Evolutionary conservation across 2,113 vertebrate species (phyloP), one percentile per base, ranked within the genome.

Genomic region (Morone chrysops): DNA sequence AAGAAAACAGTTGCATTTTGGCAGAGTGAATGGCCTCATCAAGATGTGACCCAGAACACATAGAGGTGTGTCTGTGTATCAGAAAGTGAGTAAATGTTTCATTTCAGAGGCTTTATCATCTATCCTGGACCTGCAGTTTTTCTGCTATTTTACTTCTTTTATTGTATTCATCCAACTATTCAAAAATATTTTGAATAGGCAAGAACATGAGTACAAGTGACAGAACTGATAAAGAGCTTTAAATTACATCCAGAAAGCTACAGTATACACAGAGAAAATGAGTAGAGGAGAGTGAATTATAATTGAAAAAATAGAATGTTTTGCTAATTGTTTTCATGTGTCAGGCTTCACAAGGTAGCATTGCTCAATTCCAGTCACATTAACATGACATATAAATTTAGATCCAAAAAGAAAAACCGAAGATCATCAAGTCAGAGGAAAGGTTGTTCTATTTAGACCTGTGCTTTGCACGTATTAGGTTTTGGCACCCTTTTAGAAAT

Each of bases 21-120:
- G 78, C 77, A 78, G 77, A 90, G 87, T n/a, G 81, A 84, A 89
- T 53, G 73, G n/a, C 71, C 61, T 73, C 60, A 75, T 89, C 54
- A 77, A 74, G 60, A 86, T 75, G 78, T 63, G 71, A 51, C 77
- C 56, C 18, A 56, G 74, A 69, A 72, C 61, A 69, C 36, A 80
- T 53, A 6, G 40, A 51, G 62, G 71, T 62, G 38, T 68, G 48
- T 70, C 57, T 56, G 54, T 36, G 41, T 78, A n/a, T 86, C 54
- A 68, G 36, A 66, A 51, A 40, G 1, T 2, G n/a, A 74, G 59
- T 40, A 17, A 43, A 31, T 43, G 66, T 65, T 51, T 76, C 38
- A 45, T 81, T 75, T 70, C 31, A 70, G 14, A 51, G 25, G 25
- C n/a, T 63, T 73, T 17, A 36, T 81, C 63, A 63, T 62, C 18